Evolutionary conservation across 2,888 invertebrate genomes (phyloP).

Genomic region (Metallyticus violacea): DNA sequence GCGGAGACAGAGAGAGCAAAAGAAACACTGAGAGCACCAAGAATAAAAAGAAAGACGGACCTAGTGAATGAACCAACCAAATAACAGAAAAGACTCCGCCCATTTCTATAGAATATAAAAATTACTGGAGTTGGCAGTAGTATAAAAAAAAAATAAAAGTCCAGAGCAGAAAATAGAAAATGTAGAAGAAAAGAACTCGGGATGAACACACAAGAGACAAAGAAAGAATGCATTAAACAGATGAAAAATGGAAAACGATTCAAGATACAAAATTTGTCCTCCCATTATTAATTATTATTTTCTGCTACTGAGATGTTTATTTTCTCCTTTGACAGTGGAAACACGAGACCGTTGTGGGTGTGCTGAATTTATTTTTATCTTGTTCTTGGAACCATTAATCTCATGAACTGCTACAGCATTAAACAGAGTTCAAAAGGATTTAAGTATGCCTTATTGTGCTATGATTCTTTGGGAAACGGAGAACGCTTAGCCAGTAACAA

Average conservation of each 20-base stretch:
- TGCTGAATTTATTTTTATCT: not conserved
- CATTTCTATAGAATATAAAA: constrained; percentile 1
- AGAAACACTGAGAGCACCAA: too few relatives aligned
- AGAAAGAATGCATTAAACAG: not conserved
- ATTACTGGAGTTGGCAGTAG: not conserved
- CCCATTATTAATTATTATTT: not conserved
- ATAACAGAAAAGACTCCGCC: not conserved
- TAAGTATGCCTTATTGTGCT: too few relatives aligned
- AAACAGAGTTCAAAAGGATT: not conserved
- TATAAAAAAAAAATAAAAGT: not conserved
- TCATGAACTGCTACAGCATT: not conserved
- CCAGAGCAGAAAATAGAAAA: not conserved
- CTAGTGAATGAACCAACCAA: not conserved
- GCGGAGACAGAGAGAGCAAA: too few relatives aligned
- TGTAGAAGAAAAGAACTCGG: not conserved
- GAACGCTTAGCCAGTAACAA: too few relatives aligned
- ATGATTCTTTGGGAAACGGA: too few relatives aligned
- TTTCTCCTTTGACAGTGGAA: not conserved
- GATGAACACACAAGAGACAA: not conserved
- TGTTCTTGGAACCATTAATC: not conserved
- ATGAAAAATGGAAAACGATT: not conserved
- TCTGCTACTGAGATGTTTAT: not conserved
- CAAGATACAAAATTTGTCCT: not conserved
- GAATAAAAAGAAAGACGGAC: not conserved
- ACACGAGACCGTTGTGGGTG: not conserved